phyloP scores from a whole-genome alignment of 2,113 vertebrate species.

The Gracilinanus agilis region DNA sequence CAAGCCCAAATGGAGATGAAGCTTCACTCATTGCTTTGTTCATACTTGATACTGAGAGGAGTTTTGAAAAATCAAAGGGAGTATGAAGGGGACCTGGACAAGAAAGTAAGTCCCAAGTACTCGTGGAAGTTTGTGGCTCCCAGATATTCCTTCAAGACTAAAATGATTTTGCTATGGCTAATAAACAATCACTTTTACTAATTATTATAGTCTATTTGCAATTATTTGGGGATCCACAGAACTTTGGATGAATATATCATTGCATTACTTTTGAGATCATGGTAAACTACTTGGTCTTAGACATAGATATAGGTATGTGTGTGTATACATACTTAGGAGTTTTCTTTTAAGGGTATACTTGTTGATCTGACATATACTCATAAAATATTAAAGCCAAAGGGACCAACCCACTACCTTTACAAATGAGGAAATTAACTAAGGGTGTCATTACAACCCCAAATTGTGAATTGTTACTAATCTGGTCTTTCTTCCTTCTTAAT shows the following conservation, averaged over 20 bases:
- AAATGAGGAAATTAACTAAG: not conserved
- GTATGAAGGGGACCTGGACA: conserved; percentile 72
- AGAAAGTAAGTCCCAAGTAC: conserved; percentile 56
- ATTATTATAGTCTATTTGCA: conserved; percentile 17
- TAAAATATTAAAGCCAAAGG: not conserved
- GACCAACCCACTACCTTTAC: not conserved
- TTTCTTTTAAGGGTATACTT: not conserved
- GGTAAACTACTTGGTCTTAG: conserved; percentile 18
- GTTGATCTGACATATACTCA: not conserved
- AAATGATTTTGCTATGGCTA: conserved; percentile 54
- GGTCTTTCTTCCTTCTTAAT: not conserved
- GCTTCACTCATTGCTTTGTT: conserved; percentile 75
- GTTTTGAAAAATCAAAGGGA: conserved; percentile 81
- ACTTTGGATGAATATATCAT: conserved; percentile 41
- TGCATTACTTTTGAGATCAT: conserved; percentile 56
- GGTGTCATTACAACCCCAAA: conserved; percentile 26
- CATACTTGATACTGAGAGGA: conserved; percentile 61
- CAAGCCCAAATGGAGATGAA: conserved; percentile 80
- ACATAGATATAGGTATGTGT: not conserved
- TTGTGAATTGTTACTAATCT: conserved; percentile 42
- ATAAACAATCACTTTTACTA: not conserved
- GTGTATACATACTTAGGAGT: not conserved
- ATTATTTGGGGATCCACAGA: conserved; percentile 35
- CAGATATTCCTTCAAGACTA: conserved; percentile 58
- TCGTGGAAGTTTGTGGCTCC: conserved; percentile 70